Evolutionary conservation across 2,888 invertebrate genomes (phyloP), one percentile per base, ranked within the genome.

Genomic region (Apamea monoglypha): DNA sequence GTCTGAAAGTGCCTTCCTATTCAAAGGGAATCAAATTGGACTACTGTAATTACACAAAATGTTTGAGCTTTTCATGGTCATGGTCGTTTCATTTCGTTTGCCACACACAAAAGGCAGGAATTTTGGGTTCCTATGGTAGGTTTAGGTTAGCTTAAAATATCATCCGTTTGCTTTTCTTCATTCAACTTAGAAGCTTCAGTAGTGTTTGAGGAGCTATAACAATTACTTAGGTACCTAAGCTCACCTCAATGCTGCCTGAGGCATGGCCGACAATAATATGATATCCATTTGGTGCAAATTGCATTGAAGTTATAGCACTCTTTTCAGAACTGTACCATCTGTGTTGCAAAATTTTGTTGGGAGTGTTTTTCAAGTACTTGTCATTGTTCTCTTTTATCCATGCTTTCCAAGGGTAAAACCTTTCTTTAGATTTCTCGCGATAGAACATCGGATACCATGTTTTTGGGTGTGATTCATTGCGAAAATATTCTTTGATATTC

Each of bases 171-270:
- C 64, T 75, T 72, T 63, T 77, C 72, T 74, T 75, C 64, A 73
- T 70, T 76, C 44, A 85, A 66, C 47, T 81, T 76, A 74, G 66
- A 66, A 74, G 69, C 68, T 74, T 53, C 36, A 69, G 74, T 50
- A 71, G 73, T 76, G 63, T 86, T 84, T 77, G 12, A 72, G 64
- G 70, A 86, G 67, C 81, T 76, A 40, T 76, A 88, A 80, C 80
- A 87, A 85, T 79, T 70, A 61, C 36, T 6, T 70, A 32, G 32
- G 18, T 71, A 73, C 56, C 66, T 47, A 79, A 67, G 40, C 73
- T 79, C 66, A 73, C 97, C 96, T 97, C 97, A 86, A 97, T 96
- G 81, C 94, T 88, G 66, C 97, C 97, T 14, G 96, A 94, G 47
- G 97, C 96, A 91, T 96, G 97, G 18, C 95, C 95, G 47, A 95